A percentile compares a stretch with the other conserved stretches of the same genome.
phyloP scores from a whole-genome alignment of 1,140 invertebrate genomes.

The Drosophila bifasciata region DNA sequence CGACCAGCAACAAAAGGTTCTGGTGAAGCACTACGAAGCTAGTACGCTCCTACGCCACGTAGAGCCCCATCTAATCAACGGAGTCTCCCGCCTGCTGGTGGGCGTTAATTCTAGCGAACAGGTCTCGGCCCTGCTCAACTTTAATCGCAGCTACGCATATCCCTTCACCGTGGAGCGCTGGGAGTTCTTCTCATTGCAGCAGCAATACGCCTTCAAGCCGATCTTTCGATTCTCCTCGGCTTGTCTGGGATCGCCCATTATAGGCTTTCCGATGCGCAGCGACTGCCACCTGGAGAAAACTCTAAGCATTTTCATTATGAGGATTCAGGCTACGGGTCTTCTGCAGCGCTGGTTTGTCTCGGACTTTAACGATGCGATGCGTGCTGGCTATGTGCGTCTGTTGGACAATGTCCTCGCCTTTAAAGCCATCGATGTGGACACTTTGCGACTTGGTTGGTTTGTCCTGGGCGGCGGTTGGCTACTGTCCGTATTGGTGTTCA shows the following conservation, averaged over 20 bases:
- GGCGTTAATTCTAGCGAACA: slow-evolving; percentile 63
- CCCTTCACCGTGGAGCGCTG: slow-evolving; percentile 74
- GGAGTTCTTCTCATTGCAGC: slow-evolving; percentile 69
- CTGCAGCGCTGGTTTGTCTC: slow-evolving; percentile 62
- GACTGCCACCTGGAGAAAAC: slow-evolving; percentile 63
- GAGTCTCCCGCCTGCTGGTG: slow-evolving; percentile 45
- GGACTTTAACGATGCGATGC: slow-evolving; percentile 71
- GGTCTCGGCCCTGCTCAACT: slow-evolving; percentile 57
- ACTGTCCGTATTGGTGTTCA: background rate
- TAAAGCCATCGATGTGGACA: slow-evolving; percentile 60
- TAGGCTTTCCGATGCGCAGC: slow-evolving; percentile 67
- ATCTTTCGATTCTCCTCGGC: slow-evolving; percentile 68
- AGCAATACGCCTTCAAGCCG: slow-evolving; percentile 69
- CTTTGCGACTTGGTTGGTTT: slow-evolving; percentile 56
- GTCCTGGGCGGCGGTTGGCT: slow-evolving; percentile 35
- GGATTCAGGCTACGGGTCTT: slow-evolving; percentile 60
- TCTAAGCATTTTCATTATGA: slow-evolving; percentile 65
- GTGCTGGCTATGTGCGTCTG: slow-evolving; percentile 62
- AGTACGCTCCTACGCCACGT: slow-evolving; percentile 59
- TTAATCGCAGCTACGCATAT: slow-evolving; percentile 69
- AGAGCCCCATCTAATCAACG: slow-evolving; percentile 35
- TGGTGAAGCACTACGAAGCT: slow-evolving; percentile 68
- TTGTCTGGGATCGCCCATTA: slow-evolving; percentile 68
- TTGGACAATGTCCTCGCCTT: slow-evolving; percentile 61
- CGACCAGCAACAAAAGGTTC: slow-evolving; percentile 52